Evolutionary conservation across 2,797 vertebrate genomes (phyloP).

Genomic region (Phrynocephalus vlangalii): DNA sequence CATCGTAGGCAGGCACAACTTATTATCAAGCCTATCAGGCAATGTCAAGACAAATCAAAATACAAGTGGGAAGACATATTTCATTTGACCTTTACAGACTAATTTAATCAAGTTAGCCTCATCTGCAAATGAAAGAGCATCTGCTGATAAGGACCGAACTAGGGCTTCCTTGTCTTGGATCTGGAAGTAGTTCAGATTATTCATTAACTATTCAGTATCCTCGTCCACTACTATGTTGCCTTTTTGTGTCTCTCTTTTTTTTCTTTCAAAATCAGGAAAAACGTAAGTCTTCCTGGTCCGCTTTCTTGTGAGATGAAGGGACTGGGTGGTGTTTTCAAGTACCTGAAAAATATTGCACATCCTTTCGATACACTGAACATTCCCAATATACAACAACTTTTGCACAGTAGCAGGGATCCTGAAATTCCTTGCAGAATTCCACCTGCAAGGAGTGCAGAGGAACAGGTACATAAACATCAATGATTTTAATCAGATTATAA

Average conservation of each 20-base stretch:
- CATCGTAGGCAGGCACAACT: conserved; percentile 56
- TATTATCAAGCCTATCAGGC: conserved; percentile 70
- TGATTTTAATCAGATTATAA: background rate
- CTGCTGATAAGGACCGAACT: conserved; percentile 75
- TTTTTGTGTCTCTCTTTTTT: conserved; percentile 38
- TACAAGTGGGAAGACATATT: conserved; percentile 71
- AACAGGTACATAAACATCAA: background rate
- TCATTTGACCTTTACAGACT: conserved; percentile 80
- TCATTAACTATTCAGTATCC: conserved; percentile 75
- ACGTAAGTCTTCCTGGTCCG: conserved; percentile 54
- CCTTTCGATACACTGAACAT: conserved; percentile 30
- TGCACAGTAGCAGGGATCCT: background rate
- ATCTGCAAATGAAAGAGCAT: conserved; percentile 72
- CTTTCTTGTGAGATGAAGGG: conserved; percentile 51
- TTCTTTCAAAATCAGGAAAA: conserved; percentile 15
- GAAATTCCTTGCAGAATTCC: background rate
- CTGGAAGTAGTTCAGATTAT: conserved; percentile 74
- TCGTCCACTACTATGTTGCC: conserved; percentile 61
- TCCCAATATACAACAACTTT: background rate
- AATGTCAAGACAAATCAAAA: conserved; percentile 76
- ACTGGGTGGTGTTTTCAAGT: conserved; percentile 56
- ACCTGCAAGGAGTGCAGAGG: background rate
- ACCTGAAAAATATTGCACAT: conserved; percentile 56
- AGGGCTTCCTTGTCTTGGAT: conserved; percentile 74
- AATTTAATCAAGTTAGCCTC: conserved; percentile 77